A percentile compares a stretch with the other conserved stretches of the same genome.
phyloP scores from a whole-genome alignment of 2,797 vertebrate genomes.

The Danio albolineatus region DNA sequence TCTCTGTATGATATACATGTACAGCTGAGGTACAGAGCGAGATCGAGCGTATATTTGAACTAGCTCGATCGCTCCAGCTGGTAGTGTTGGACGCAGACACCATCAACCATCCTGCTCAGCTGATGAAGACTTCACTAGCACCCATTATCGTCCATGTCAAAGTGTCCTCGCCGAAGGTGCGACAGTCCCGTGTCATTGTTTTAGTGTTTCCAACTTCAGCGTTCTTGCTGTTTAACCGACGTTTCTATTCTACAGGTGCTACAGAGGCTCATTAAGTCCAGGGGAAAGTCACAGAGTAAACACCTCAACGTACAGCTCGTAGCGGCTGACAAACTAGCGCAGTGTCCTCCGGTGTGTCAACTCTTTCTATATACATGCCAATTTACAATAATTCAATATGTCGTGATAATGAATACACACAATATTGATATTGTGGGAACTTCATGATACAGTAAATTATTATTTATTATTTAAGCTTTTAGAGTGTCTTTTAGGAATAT shows the following conservation, averaged over 20 bases:
- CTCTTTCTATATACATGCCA: background rate
- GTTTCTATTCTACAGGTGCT: conserved; percentile 82
- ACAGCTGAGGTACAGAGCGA: conserved; percentile 97
- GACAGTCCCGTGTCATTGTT: background rate
- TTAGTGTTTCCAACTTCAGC: background rate
- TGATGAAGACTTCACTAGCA: conserved; percentile 95
- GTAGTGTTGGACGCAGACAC: conserved; percentile 96
- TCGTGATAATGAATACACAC: too few species aligned
- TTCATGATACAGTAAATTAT: too few species aligned
- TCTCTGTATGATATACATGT: conserved; percentile 29
- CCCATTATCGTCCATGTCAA: conserved; percentile 98
- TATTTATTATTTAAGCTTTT: too few species aligned
- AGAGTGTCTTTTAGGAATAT: too few species aligned
- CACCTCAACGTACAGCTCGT: conserved; percentile 98
- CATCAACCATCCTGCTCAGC: conserved; percentile 96
- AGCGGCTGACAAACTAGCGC: conserved; percentile 96
- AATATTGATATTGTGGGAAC: too few species aligned
- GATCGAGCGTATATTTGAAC: conserved; percentile 96
- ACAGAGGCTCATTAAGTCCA: conserved; percentile 95
- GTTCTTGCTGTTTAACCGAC: conserved; percentile 3
- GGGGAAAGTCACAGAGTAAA: conserved; percentile 98
- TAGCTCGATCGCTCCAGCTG: conserved; percentile 94
- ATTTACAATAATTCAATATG: too few species aligned
- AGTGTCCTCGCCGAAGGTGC: conserved; percentile 97
- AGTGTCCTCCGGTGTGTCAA: conserved; percentile 92